Evolutionary conservation across 23 tunicate genomes (phyloP).

Genomic region (Clavelina lepadiformis): DNA sequence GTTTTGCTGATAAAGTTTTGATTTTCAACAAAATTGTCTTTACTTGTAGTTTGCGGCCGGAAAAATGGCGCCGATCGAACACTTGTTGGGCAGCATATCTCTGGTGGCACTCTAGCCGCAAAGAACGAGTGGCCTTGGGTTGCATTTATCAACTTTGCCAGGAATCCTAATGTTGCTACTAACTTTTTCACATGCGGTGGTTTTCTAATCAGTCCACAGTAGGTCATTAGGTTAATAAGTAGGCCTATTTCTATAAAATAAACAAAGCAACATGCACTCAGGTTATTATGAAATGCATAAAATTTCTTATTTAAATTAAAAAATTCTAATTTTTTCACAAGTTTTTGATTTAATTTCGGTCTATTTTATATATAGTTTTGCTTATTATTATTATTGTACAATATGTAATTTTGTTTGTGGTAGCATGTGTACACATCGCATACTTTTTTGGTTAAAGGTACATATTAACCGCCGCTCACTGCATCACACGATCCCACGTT

Average conservation of each 20-base stretch:
- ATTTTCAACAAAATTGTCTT: too few species aligned
- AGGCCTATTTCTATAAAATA: too few species aligned
- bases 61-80: conserved; percentile 16
- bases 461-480: conserved; percentile 50
- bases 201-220: conserved; percentile 21
- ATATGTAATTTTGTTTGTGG: too few species aligned
- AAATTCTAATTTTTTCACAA: too few species aligned
- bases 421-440: too few species aligned
- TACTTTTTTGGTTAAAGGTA: conserved; percentile 1
- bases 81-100: conserved; percentile 3
- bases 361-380: too few species aligned
- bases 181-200: conserved; percentile 18
- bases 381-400: too few species aligned
- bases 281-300: too few species aligned
- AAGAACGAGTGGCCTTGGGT: conserved; percentile 60
- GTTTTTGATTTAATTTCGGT: too few species aligned
- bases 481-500: conserved; percentile 4
- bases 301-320: too few species aligned
- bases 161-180: conserved; percentile 18
- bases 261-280: too few species aligned
- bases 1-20: too few species aligned
- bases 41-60: conserved; percentile 39
- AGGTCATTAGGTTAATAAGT: background rate
- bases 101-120: conserved; percentile 14
- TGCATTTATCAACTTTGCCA: conserved; percentile 24